Evolutionary conservation across 92 coral and sea anemone species (phyloP).

Genomic region (Bergia puertoricense): DNA sequence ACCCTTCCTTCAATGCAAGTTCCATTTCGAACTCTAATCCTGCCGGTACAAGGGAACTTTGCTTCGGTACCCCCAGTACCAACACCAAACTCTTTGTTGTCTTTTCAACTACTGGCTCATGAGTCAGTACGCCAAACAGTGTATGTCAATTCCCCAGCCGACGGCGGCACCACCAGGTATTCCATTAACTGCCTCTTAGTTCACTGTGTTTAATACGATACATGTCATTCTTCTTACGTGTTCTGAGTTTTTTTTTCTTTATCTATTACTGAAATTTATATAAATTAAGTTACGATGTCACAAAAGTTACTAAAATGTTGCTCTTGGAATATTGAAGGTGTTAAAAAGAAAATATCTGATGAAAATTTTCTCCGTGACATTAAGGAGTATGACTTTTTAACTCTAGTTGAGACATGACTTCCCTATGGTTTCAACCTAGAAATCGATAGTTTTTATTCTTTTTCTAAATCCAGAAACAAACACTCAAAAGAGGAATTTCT

Average conservation of each 20-base stretch:
- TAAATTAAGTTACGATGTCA: not conserved
- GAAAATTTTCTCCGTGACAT: not conserved
- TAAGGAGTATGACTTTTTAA: not conserved
- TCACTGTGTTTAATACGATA: no score
- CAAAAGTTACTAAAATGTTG: not conserved
- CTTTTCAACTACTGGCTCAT: not conserved
- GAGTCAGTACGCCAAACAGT: conserved; percentile 8
- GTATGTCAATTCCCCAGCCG: not conserved
- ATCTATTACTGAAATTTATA: no score
- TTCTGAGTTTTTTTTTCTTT: no score
- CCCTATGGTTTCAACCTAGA: not conserved
- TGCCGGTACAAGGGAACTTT: not conserved
- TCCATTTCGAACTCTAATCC: not conserved
- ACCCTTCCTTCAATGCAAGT: not conserved
- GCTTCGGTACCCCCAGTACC: not conserved
- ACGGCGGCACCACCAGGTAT: not conserved
- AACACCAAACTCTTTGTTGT: not conserved
- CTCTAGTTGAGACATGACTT: conserved; percentile 23
- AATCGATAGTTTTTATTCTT: not conserved
- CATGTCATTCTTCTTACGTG: no score
- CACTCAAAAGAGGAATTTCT: not conserved
- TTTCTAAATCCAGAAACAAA: not conserved
- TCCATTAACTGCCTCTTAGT: not conserved
- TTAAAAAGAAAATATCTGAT: not conserved
- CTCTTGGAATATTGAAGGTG: conserved; percentile 12